These are phyloP conservation scores for Plecotus auritus DNA, from an alignment of 2,113 vertebrate species.

Conservation along the genomic window DNA sequence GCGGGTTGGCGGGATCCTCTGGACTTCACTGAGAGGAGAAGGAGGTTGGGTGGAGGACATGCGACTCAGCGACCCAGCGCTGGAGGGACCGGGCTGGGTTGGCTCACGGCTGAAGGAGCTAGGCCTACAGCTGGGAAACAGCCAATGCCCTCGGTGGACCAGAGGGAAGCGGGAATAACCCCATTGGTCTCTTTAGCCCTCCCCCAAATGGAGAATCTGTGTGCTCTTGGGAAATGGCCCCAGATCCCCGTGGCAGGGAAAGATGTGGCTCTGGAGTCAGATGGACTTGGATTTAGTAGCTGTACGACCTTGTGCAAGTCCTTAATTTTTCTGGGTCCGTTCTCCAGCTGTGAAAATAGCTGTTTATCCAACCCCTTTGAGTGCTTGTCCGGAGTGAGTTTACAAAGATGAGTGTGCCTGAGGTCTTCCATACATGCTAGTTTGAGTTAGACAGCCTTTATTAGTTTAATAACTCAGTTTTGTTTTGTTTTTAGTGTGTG, in stretches of 20 bases:
- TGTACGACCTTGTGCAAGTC: conserved; percentile 19
- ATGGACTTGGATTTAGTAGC: neutral
- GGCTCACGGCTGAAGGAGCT: fast-evolving
- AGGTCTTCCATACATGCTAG: neutral
- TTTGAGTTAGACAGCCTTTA: neutral
- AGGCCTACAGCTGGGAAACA: neutral
- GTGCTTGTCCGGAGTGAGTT: neutral
- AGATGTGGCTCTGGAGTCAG: neutral
- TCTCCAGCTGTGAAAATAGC: neutral
- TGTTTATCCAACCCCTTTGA: neutral
- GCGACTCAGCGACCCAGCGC: neutral
- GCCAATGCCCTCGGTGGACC: neutral
- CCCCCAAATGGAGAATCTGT: neutral
- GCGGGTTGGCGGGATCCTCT: fast-evolving
- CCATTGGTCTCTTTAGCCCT: neutral
- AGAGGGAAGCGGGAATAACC: neutral
- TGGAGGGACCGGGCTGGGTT: too few species aligned
- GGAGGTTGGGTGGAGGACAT: neutral
- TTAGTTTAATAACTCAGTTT: neutral
- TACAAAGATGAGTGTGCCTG: neutral
- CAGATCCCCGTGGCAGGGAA: neutral
- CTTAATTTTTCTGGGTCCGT: neutral
- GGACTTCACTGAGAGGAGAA: neutral
- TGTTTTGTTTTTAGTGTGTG: neutral
- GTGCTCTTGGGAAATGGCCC: neutral